phyloP scores from a whole-genome alignment of 2,888 invertebrate species.

The Anaspis maculata region DNA sequence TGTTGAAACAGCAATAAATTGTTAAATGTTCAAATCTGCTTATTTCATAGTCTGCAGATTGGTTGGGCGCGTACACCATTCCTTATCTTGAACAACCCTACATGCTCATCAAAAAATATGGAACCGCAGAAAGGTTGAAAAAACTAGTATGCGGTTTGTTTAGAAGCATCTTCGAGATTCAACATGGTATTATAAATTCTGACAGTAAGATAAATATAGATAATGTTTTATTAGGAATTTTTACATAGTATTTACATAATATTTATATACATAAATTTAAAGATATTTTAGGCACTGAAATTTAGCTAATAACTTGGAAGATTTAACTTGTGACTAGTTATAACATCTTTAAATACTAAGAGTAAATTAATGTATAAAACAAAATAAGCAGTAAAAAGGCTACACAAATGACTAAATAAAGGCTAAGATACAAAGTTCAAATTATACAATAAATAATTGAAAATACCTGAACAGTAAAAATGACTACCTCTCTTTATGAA shows the following conservation, averaged over 20 bases:
- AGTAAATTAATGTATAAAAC: constrained; percentile 3
- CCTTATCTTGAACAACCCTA: too few relatives aligned
- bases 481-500: too few relatives aligned
- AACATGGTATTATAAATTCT: too few relatives aligned
- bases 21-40: too few relatives aligned
- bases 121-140: too few relatives aligned
- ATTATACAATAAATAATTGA: constrained; percentile 11
- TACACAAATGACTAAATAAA: constrained; percentile 1
- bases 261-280: constrained; percentile 11
- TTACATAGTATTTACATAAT: constrained; percentile 15
- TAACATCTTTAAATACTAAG: constrained; percentile 15
- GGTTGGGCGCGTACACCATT: too few relatives aligned
- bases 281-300: constrained; percentile 17
- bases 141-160: too few relatives aligned
- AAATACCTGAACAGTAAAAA: constrained; percentile 7
- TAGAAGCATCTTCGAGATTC: too few relatives aligned
- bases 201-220: too few relatives aligned
- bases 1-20: too few relatives aligned
- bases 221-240: constrained; percentile 11
- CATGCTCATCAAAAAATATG: too few relatives aligned
- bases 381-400: constrained; percentile 5
- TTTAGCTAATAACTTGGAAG: constrained; percentile 16
- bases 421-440: constrained; percentile 7
- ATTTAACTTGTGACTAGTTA: constrained; percentile 17
- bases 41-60: too few relatives aligned